phyloP scores from a whole-genome alignment of 2,113 vertebrate species.

The Ursus arctos region DNA sequence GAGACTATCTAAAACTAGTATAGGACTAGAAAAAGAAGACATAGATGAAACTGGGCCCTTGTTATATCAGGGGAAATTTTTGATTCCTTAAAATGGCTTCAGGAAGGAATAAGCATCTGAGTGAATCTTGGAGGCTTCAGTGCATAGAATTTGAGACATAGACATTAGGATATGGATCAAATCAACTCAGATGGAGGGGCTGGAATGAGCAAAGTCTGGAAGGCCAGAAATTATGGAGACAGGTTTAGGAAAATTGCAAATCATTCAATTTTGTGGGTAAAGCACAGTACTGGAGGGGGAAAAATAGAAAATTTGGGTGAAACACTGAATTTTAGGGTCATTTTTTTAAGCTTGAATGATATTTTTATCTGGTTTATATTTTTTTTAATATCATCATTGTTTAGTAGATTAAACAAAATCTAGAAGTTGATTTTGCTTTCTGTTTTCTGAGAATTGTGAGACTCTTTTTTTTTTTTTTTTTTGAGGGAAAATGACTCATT shows the following conservation, averaged over 20 bases:
- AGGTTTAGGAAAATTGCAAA: background rate
- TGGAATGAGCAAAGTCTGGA: background rate
- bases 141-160: background rate
- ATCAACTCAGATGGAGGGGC: background rate
- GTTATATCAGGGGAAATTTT: background rate
- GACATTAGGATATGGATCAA: background rate
- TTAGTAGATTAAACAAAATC: slow-evolving; percentile 6
- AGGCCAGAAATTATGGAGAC: background rate
- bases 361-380: slow-evolving; percentile 26
- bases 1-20: background rate
- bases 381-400: background rate
- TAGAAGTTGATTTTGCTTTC: slow-evolving; percentile 1
- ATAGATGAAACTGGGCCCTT: background rate
- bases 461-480: background rate
- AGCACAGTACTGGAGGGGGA: background rate
- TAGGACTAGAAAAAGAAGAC: background rate
- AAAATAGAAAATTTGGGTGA: background rate
- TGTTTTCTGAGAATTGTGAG: background rate
- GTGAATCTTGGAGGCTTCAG: background rate
- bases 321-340: background rate
- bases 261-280: background rate
- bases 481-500: slow-evolving; percentile 29
- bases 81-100: background rate
- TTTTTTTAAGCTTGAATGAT: background rate
- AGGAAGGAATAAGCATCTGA: background rate